Evolutionary conservation across 2,113 vertebrate genomes (phyloP).

Genomic region (Dipodomys stephensi): DNA sequence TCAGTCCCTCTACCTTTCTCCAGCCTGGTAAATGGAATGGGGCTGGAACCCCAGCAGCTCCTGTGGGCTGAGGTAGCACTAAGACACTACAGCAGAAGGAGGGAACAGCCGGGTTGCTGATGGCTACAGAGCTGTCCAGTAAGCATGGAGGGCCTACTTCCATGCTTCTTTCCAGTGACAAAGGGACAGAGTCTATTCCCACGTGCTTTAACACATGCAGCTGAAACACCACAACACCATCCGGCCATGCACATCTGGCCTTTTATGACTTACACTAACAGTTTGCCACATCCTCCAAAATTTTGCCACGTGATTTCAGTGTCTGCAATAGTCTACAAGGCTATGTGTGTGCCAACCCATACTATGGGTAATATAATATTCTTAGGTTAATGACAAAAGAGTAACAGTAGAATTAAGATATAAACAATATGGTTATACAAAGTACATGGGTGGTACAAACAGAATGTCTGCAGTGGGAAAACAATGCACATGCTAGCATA

Average conservation of each 20-base stretch:
- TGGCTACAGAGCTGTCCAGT: neutral
- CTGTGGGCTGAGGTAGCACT: neutral
- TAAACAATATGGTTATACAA: neutral
- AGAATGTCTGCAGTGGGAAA: neutral
- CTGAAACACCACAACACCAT: too few species aligned
- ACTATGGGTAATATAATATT: neutral
- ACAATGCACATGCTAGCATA: neutral
- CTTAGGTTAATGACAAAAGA: constrained; percentile 19
- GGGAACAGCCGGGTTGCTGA: neutral
- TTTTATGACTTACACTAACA: neutral
- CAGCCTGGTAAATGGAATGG: neutral
- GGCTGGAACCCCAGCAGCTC: neutral
- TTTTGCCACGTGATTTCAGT: neutral
- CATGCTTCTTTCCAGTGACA: neutral
- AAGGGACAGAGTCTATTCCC: neutral
- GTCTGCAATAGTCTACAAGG: neutral
- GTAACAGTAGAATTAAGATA: neutral
- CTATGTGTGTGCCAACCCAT: neutral
- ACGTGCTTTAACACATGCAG: too few species aligned
- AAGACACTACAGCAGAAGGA: neutral
- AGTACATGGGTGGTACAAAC: too few species aligned
- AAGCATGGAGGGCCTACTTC: too few species aligned
- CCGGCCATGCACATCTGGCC: neutral
- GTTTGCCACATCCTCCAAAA: neutral
- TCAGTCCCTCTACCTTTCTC: neutral